Base-by-base conservation (phyloP, 2,888 invertebrate genomes). In the Hedychridium roseum region DNA sequence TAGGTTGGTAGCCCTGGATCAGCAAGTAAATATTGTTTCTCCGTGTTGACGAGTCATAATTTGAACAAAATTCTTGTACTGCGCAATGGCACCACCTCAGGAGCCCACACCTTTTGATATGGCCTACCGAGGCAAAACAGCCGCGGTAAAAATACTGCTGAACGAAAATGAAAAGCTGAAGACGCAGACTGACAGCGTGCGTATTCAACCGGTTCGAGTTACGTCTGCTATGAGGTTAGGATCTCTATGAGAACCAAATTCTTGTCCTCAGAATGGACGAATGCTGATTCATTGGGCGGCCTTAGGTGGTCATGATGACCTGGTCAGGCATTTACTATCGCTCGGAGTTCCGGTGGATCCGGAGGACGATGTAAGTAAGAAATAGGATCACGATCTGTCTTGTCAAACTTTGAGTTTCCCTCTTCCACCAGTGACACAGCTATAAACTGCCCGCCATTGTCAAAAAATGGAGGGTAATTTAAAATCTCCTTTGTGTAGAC, bases 281-380 rank as follows among this genome's bases (percentile, higher is more conserved):
- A 82, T 88, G 54, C 81, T 91, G 14, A 80, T 93, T 57, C 91
- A 93, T 74, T 91, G 93, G 90, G 90, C 92, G 26, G 85, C 88
- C 38, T 81, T 91, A 42, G 88, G 91, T 54, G 92, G 92, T 15
- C 89, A 90, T 78, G 82, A 86, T 34, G 87, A 89, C 59, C 80
- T 92, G 40, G 89, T 91, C 0, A 83, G 85, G 38, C 85, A 84
- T 76, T 80, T 93, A 31, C 73, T 92, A 28, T 86, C 88, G 44
- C 78, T 82, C 30, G 86, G 86, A 3, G 85, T 87, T 56, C 83
- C 87, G 37, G 81, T 89, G 31, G 89, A 93, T 76, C 84, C 86
- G 36, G 64, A 78, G 4, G 92, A 92, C 81, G 92, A 92, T 69
- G 85, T 85, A 77, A 78, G 80, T 73, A 36, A n/a, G 31, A 9